Percentiles rank a stretch among this genome's conserved stretches.
Conservation (phyloP, 2,113 vertebrate genomes). For the Isurus oxyrinchus region DNA sequence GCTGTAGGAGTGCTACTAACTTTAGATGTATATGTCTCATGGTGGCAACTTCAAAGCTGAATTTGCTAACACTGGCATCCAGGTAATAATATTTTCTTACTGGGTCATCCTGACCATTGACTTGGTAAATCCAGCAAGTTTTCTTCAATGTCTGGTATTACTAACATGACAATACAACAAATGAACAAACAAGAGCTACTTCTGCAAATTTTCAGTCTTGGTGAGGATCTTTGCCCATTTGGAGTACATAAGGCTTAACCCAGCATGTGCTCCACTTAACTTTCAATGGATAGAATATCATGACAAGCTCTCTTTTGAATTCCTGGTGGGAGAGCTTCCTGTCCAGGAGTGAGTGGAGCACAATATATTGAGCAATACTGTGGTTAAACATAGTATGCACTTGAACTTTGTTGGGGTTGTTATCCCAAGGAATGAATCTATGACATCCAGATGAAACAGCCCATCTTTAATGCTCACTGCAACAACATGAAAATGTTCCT, state of each 20-base stretch:
- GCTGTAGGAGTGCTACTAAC: background rate
- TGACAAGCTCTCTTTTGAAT: background rate
- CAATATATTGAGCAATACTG: background rate
- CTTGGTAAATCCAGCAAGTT: background rate
- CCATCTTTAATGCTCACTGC: background rate
- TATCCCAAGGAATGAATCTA: background rate
- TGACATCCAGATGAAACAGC: background rate
- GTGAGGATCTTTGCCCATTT: background rate
- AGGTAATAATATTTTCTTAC: background rate
- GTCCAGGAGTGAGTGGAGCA: background rate
- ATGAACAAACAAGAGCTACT: background rate
- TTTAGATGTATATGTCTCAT: background rate
- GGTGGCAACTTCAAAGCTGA: background rate
- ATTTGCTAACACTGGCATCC: background rate
- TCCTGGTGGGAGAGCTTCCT: background rate
- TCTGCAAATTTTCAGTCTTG: background rate
- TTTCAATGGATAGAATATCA: background rate
- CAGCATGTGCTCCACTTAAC: background rate
- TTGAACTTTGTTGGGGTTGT: background rate
- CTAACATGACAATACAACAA: background rate
- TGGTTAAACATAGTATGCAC: background rate
- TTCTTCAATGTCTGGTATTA: background rate
- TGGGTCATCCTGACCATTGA: background rate
- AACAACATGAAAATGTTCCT: background rate
- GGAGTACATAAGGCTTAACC: background rate